phyloP scores from a whole-genome alignment of 2,113 vertebrate genomes.

The Eulemur rufifrons region DNA sequence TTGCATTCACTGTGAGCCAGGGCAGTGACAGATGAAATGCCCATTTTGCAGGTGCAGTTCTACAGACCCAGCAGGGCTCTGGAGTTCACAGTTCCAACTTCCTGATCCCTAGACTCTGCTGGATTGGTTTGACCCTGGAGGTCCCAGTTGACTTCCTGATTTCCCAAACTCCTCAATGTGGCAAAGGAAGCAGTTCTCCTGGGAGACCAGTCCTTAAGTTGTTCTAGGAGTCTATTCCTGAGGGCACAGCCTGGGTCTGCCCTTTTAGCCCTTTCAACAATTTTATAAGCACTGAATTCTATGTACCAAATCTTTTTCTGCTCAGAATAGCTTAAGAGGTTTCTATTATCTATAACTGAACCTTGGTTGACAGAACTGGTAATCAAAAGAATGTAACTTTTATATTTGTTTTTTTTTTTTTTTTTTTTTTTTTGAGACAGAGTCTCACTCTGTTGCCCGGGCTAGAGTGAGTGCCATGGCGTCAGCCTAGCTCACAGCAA shows the following conservation, averaged over 20 bases:
- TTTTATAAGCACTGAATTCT: not conserved
- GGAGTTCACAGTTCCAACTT: not conserved
- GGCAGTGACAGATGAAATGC: not conserved
- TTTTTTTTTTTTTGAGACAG: too few relatives aligned
- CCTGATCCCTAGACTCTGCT: not conserved
- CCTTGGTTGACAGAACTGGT: not conserved
- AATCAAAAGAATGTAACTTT: not conserved
- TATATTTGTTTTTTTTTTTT: too few relatives aligned
- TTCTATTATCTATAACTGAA: not conserved
- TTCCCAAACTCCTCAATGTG: not conserved
- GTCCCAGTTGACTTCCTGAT: not conserved
- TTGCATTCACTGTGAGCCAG: not conserved
- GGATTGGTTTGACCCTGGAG: not conserved
- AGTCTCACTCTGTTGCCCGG: too few relatives aligned
- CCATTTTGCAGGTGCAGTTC: not conserved
- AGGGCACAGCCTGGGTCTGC: not conserved
- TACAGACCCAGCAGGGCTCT: not conserved
- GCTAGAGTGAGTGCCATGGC: too few relatives aligned
- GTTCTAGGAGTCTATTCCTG: not conserved
- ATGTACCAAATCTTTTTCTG: not conserved
- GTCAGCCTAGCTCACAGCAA: too few relatives aligned
- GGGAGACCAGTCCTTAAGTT: not conserved
- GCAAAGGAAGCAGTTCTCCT: not conserved
- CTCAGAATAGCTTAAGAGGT: not conserved
- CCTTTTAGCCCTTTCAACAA: not conserved